These are phyloP conservation scores for Limnodromus scolopaceus DNA, from an alignment of 2,797 vertebrate genomes.

Conservation along the genomic window DNA sequence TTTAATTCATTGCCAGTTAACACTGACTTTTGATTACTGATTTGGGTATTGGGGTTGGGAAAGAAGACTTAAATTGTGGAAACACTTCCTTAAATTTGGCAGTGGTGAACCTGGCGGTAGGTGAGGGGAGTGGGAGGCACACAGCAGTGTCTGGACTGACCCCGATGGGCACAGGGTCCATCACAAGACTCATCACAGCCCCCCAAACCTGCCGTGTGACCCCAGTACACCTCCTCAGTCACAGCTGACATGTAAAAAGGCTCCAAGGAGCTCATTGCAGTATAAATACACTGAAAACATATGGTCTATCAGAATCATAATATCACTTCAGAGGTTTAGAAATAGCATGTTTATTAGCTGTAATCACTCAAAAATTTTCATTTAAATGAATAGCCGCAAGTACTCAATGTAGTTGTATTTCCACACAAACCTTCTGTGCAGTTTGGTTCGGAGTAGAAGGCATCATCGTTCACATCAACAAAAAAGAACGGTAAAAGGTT, in stretches of 20 bases:
- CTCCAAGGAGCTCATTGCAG: not conserved
- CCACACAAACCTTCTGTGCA: not conserved
- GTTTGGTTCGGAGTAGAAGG: not conserved
- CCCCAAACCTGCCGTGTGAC: not conserved
- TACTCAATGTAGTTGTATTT: not conserved
- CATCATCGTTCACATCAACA: not conserved
- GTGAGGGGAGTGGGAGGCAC: not conserved
- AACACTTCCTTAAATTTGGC: not conserved
- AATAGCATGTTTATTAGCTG: constrained; percentile 46
- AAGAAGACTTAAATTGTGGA: not conserved
- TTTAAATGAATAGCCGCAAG: not conserved
- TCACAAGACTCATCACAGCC: not conserved
- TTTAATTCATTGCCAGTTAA: not conserved
- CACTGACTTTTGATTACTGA: not conserved
- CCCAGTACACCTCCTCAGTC: not conserved
- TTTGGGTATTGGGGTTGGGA: not conserved
- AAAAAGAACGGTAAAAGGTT: not conserved
- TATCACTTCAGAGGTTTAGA: constrained; percentile 22
- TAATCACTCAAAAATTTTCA: constrained; percentile 4
- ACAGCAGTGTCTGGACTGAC: not conserved
- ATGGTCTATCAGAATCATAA: constrained; percentile 24
- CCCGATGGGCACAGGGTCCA: rapidly evolving
- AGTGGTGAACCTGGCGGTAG: not conserved
- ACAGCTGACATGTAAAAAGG: not conserved
- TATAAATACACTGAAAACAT: constrained; percentile 35